Evolutionary conservation across 2,113 vertebrate species (phyloP), one percentile per base, ranked within the genome.

Genomic region (Steatornis caripensis): DNA sequence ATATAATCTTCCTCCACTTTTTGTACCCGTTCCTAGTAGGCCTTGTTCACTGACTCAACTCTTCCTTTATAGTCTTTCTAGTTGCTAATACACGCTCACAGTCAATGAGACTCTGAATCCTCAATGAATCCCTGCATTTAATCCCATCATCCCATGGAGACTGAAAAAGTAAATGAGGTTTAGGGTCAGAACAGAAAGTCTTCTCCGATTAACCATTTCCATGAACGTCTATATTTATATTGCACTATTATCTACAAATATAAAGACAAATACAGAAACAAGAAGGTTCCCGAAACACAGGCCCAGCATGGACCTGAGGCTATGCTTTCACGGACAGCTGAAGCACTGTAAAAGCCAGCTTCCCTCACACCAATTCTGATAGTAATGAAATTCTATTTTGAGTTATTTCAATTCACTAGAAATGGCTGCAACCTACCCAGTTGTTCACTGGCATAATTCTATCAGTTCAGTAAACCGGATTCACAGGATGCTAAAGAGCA

Each of bases 121-220:
- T 82, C 19, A 87, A 1, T 20, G 76, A 95, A 77, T 66, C n/a
- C 49, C 49, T 81, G 51, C n/a, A 70, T 84, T 95, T 93, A 92
- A 95, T 71, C 84, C 77, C 62, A 86, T 81, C 5, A 57, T 70
- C 84, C 81, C 41, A 81, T 4, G 24, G 8, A 87, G 46, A 81
- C 16, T 48, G n/a, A 12, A 43, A 92, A 94, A 89, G 91, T 94
- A 94, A 94, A 96, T 64, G 84, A 92, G 46, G 51, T 61, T 94
- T 71, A 84, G 36, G 60, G 69, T 84, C 91, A 87, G 51, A 84
- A 95, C 0, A 81, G 26, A 53, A 92, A 89, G 27, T 18, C n/a
- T 54, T 66, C n/a, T 45, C n/a, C 66, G 24, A 46, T 48, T 48
- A 93, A 89, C 60, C 15, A 71, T n/a, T 75, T 84, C 79, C 37